phyloP scores from a whole-genome alignment of 2,797 vertebrate genomes.

The Eidolon dupreanum region DNA sequence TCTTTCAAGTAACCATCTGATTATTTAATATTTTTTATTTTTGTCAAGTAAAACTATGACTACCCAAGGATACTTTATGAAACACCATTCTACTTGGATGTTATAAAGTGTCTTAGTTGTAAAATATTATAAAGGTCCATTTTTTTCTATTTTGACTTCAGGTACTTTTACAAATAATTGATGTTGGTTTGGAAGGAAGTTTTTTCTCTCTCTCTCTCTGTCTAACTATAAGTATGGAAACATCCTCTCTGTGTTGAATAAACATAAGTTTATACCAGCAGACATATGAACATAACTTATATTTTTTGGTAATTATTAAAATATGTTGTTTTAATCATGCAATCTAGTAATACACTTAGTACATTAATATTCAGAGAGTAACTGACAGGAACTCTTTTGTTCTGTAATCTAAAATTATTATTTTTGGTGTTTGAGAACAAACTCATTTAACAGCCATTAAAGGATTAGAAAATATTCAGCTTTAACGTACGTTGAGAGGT shows the following conservation, averaged over 20 bases:
- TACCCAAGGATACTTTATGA: neutral
- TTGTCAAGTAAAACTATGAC: neutral
- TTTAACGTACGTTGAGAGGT: constrained; percentile 58
- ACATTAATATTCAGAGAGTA: constrained; percentile 46
- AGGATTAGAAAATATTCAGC: constrained; percentile 57
- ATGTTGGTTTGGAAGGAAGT: neutral
- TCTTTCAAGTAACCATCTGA: neutral
- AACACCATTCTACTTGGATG: neutral
- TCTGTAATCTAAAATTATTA: constrained; percentile 62
- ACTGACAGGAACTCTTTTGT: constrained; percentile 43
- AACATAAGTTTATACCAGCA: constrained; percentile 4
- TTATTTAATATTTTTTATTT: neutral
- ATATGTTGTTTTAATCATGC: constrained; percentile 30
- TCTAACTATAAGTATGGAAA: neutral
- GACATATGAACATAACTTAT: constrained; percentile 32
- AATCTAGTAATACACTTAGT: constrained; percentile 45
- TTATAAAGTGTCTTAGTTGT: neutral
- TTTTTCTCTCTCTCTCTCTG: neutral
- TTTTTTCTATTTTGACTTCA: neutral
- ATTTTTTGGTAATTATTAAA: constrained; percentile 49
- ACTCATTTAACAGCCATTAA: constrained; percentile 8
- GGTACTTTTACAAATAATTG: neutral
- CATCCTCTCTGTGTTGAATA: neutral
- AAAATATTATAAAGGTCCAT: neutral
- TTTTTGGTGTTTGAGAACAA: constrained; percentile 12